Evolutionary conservation across 2,797 vertebrate genomes (phyloP), one percentile per base, ranked within the genome.

Genomic region (Odontamblyopus lacepedii): DNA sequence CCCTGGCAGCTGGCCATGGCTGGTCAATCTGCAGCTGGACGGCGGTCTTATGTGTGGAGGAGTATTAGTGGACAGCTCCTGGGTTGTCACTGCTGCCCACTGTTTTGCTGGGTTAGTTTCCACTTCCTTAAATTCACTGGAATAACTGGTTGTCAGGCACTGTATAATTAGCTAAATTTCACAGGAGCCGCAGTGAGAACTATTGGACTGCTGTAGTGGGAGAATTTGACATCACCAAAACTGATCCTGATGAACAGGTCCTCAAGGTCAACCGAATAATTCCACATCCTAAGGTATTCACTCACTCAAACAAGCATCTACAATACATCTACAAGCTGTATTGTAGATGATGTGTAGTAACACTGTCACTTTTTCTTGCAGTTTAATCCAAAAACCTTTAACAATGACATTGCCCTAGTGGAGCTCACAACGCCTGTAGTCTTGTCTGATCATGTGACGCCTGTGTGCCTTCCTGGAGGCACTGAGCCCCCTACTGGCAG

Each of bases 51-150:
- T 98, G 95, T 99, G 98, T 0, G 96, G 97, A 18, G 97, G 96
- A 15, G 97, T 97, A 48, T 90, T 98, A 74, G 95, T 98, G 80
- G 95, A 95, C 62, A 94, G 83, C 73, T 93, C 94, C 72, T 99
- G 97, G 98, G 95, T 98, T 62, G 93, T 97, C 77, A 98, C 96
- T 0, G 97, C 97, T 0, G 97, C 97, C 15, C 97, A 98, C 85
- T 99, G 97, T 89, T 98, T 99, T 29, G 77, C 90, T 0, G 95
- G 97, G 97, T 98, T 91, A 9, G 93, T 81, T 26, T 64, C 1
- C 15, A 26, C 23, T 73, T 57, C 18, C 4, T 19, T 48, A 27
- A 48, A 29, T 3, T 0, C 18, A 29, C 30, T 30, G 6, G 7
- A 29, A 19, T 29, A 30, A 35, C 15, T 3, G 1, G 9, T 66